phyloP scores from a whole-genome alignment of 2,113 vertebrate species.

The Malaclemys terrapin region DNA sequence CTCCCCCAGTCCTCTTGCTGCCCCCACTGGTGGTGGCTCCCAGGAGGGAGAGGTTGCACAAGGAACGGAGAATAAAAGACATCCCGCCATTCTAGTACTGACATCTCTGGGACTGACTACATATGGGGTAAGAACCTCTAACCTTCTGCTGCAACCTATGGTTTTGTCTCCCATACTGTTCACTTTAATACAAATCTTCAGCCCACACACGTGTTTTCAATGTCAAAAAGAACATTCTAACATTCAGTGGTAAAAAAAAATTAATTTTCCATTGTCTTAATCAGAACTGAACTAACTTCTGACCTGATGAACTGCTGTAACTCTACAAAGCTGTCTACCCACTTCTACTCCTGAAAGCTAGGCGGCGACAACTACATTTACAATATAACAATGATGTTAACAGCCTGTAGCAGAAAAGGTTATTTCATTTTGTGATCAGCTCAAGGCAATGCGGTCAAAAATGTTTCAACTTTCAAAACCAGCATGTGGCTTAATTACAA shows the following conservation, averaged over 20 bases:
- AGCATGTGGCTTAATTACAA: not conserved
- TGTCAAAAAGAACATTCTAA: conserved; percentile 30
- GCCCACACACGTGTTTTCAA: not conserved
- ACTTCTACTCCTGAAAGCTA: not conserved
- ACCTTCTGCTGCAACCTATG: not conserved
- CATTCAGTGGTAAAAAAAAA: not conserved
- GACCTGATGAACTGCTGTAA: not conserved
- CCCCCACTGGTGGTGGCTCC: not conserved
- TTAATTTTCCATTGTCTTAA: conserved; percentile 8
- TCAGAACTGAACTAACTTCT: conserved; percentile 30
- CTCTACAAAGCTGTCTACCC: not conserved
- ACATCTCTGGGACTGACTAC: not conserved
- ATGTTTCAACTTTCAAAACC: not conserved
- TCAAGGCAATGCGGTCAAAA: not conserved
- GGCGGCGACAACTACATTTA: not conserved
- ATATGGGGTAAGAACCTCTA: not conserved
- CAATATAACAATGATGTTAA: not conserved
- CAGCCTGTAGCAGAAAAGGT: not conserved
- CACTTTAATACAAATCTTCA: not conserved
- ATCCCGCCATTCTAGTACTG: not conserved
- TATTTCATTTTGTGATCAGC: not conserved
- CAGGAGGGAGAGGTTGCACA: not conserved
- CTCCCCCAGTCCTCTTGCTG: not conserved
- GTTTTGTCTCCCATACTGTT: not conserved
- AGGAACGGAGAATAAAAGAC: not conserved